phyloP scores from a whole-genome alignment of 2,888 invertebrate genomes.

The Arrhopalites spinosus region DNA sequence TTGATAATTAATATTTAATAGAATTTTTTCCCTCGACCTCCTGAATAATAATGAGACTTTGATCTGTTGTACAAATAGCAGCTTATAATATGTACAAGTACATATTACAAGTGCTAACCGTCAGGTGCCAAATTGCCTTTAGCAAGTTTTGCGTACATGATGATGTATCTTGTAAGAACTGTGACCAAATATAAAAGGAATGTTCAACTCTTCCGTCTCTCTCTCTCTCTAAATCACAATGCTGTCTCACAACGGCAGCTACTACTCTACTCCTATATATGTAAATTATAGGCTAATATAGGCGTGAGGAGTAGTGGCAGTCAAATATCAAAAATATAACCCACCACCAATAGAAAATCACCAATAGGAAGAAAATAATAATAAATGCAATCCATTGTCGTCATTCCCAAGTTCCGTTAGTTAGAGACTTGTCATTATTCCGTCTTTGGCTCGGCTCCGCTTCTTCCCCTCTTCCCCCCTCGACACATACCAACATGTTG shows the following conservation, averaged over 20 bases:
- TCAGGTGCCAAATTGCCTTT: neutral
- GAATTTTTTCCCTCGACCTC: slow-evolving; percentile 32
- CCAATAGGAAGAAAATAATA: slow-evolving; percentile 24
- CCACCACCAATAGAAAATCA: neutral
- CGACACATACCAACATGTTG: too few relatives aligned
- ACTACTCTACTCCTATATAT: neutral
- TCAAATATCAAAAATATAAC: neutral
- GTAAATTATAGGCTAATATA: neutral
- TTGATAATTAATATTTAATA: slow-evolving; percentile 30
- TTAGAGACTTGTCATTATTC: slow-evolving; percentile 4
- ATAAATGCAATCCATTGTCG: slow-evolving; percentile 33
- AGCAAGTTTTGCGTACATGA: neutral
- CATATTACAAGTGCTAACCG: neutral
- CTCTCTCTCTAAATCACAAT: neutral
- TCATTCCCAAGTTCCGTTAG: slow-evolving; percentile 26
- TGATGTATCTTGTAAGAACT: neutral
- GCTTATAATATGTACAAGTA: neutral
- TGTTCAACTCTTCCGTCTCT: slow-evolving; percentile 2
- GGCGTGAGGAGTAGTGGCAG: neutral
- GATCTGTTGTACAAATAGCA: neutral
- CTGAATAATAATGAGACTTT: slow-evolving; percentile 24
- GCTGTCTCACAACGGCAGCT: neutral
- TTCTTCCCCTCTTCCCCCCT: neutral
- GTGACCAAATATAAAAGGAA: slow-evolving; percentile 7
- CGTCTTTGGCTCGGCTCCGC: slow-evolving; percentile 8